phyloP scores from a whole-genome alignment of 2,888 invertebrate species.

The Pharmacophagus antenor region DNA sequence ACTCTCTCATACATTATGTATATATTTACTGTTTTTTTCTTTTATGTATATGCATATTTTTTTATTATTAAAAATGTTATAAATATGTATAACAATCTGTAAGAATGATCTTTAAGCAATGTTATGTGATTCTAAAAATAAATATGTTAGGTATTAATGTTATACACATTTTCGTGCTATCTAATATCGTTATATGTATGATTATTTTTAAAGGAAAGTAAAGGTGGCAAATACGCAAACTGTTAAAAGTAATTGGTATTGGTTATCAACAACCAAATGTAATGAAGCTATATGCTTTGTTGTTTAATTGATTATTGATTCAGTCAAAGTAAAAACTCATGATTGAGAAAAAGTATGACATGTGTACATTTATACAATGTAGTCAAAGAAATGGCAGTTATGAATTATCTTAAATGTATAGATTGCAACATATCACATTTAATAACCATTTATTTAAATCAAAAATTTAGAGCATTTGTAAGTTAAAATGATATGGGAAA shows the following conservation, averaged over 20 bases:
- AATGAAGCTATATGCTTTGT: background rate
- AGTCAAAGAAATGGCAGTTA: background rate
- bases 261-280: background rate
- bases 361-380: too few species aligned
- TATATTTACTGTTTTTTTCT: too few species aligned
- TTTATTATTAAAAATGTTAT: background rate
- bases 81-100: background rate
- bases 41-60: too few species aligned
- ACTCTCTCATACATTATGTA: too few species aligned
- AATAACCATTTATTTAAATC: background rate
- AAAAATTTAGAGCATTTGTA: too few species aligned
- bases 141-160: conserved; percentile 7
- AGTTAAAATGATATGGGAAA: background rate
- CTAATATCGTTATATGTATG: background rate
- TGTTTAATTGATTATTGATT: too few species aligned
- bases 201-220: background rate
- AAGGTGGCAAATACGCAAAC: background rate
- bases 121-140: conserved; percentile 8
- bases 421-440: background rate
- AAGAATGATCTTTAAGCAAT: conserved; percentile 3
- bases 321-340: too few species aligned
- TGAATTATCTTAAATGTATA: background rate
- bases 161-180: background rate
- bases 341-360: too few species aligned
- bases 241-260: background rate